These are phyloP conservation scores for Ceramica pisi DNA, from an alignment of 2,888 invertebrate genomes.

Conservation along the genomic window DNA sequence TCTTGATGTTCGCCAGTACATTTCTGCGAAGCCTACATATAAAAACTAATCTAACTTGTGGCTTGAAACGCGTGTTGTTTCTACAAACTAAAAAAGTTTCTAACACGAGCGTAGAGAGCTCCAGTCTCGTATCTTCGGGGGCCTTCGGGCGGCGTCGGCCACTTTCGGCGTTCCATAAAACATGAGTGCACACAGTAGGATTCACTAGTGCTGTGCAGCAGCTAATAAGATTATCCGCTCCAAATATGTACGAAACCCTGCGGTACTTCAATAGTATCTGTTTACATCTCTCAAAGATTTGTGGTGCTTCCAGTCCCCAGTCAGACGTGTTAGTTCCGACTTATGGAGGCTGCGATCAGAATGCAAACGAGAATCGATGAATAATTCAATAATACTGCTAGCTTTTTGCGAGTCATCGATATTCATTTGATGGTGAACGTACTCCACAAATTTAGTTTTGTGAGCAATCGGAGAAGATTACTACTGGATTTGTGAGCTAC, in stretches of 20 bases:
- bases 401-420: conserved; percentile 76
- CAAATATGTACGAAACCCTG: conserved; percentile 33
- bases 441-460: conserved; percentile 65
- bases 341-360: conserved; percentile 71
- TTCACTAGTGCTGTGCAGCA: conserved; percentile 24
- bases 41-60: conserved; percentile 62
- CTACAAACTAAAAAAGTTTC: conserved; percentile 55
- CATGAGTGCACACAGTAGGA: conserved; percentile 56
- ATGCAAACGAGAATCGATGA: conserved; percentile 77
- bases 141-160: conserved; percentile 42
- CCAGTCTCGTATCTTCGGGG: conserved; percentile 41
- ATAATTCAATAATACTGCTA: conserved; percentile 74
- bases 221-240: conserved; percentile 54
- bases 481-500: conserved; percentile 30
- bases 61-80: conserved; percentile 42
- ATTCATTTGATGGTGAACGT: conserved; percentile 72
- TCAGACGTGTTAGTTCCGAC: conserved; percentile 64
- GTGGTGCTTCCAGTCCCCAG: conserved; percentile 43
- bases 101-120: conserved; percentile 35
- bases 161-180: conserved; percentile 51
- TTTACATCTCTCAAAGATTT: conserved; percentile 66
- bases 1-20: conserved; percentile 23
- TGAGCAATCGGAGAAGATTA: conserved; percentile 40
- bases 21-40: conserved; percentile 27
- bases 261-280: conserved; percentile 51